phyloP scores from a whole-genome alignment of 2,797 vertebrate species.

The Anableps anableps region DNA sequence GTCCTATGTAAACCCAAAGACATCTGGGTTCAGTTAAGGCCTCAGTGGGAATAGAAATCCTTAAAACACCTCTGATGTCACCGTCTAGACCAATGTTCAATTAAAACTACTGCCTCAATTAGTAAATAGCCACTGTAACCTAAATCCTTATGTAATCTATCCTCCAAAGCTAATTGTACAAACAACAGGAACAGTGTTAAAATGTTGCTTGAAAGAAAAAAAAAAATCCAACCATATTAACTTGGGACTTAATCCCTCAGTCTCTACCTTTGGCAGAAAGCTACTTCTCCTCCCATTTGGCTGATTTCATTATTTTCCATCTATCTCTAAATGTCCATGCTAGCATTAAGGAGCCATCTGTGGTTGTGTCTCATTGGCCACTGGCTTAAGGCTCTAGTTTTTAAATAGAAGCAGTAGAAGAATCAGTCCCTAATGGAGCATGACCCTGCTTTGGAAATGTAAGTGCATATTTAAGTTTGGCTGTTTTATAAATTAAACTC shows the following conservation, averaged over 20 bases:
- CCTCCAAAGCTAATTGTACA: conserved; percentile 60
- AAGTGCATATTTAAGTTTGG: background rate
- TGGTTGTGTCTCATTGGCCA: conserved; percentile 60
- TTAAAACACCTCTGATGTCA: background rate
- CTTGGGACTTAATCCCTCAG: conserved; percentile 40
- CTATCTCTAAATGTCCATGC: conserved; percentile 64
- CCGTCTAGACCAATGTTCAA: background rate
- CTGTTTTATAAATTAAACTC: background rate
- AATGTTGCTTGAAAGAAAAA: conserved; percentile 23
- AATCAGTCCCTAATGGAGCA: conserved; percentile 42
- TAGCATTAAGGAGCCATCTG: conserved; percentile 77
- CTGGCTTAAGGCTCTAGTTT: conserved; percentile 63
- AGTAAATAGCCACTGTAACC: conserved; percentile 53
- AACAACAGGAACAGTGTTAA: conserved; percentile 30
- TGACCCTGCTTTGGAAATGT: conserved; percentile 27
- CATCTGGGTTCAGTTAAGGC: background rate
- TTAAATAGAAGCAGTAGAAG: conserved; percentile 67
- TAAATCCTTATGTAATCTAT: conserved; percentile 60
- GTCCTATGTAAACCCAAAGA: background rate
- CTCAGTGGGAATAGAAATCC: background rate
- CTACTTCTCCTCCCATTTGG: conserved; percentile 61
- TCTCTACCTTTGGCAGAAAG: conserved; percentile 34
- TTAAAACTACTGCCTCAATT: conserved; percentile 28
- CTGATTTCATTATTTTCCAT: conserved; percentile 50
- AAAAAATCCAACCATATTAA: conserved; percentile 24